Evolutionary conservation across 92 coral and sea anemone species (phyloP).

Genomic region (Nematostella vectensis): DNA sequence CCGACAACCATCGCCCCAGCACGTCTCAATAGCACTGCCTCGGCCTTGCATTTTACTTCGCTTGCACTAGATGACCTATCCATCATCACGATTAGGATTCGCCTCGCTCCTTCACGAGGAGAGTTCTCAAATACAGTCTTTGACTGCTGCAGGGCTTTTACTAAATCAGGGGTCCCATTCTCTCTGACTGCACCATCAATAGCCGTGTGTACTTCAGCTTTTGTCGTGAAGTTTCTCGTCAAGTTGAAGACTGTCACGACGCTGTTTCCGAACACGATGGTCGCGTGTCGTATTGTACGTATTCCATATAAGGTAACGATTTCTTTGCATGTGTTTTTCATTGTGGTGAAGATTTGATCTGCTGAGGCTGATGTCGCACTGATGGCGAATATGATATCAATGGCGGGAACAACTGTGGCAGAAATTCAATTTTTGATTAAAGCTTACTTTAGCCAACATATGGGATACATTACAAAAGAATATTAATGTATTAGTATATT

Average conservation of each 20-base stretch:
- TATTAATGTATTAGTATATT: too few relatives aligned
- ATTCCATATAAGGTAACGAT: constrained; percentile 17
- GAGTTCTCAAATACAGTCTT: constrained; percentile 3
- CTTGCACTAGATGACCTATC: constrained; percentile 4
- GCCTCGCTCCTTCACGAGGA: constrained; percentile 5
- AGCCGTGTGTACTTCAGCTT: constrained; percentile 1
- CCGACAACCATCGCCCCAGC: constrained; percentile 9
- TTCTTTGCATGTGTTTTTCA: constrained; percentile 15
- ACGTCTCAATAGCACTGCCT: constrained; percentile 8
- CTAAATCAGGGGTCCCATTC: constrained; percentile 7
- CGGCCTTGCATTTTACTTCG: constrained; percentile 1
- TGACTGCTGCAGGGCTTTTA: constrained; percentile 1
- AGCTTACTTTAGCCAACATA: too few relatives aligned
- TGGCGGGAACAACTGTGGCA: constrained; percentile 11
- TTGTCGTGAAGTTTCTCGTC: not conserved
- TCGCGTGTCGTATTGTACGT: constrained; percentile 4
- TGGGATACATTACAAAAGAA: too few relatives aligned
- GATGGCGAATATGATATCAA: constrained; percentile 12
- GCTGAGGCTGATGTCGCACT: constrained; percentile 14
- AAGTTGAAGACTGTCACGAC: constrained; percentile 3
- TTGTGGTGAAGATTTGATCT: constrained; percentile 6
- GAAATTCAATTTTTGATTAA: too few relatives aligned
- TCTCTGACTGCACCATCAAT: constrained; percentile 4
- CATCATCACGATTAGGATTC: constrained; percentile 20
- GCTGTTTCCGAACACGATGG: constrained; percentile 13